Percentiles rank a stretch among this genome's conserved stretches.
These are phyloP conservation scores for Hylomyscus alleni DNA, from an alignment of 2,797 vertebrate genomes.

Conservation along the genomic window DNA sequence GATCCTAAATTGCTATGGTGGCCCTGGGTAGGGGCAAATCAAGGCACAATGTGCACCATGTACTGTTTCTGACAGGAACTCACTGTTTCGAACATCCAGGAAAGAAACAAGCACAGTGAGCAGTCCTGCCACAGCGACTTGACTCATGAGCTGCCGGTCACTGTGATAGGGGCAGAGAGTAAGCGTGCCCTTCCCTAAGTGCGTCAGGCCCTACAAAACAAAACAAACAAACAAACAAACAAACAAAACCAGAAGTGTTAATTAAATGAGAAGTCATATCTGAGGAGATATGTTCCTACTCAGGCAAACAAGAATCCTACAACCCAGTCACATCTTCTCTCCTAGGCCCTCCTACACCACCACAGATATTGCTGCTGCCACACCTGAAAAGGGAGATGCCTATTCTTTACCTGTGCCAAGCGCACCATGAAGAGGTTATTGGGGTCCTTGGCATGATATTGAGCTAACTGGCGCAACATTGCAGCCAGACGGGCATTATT, in stretches of 20 bases:
- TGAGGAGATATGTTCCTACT: not conserved
- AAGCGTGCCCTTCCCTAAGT: slow-evolving; percentile 98
- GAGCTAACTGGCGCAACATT: slow-evolving; percentile 97
- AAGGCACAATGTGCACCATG: not conserved
- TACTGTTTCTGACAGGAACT: slow-evolving; percentile 84
- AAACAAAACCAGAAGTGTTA: slow-evolving; percentile 25
- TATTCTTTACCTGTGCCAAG: slow-evolving; percentile 94
- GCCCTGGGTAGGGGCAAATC: not conserved
- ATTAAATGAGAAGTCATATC: accelerated
- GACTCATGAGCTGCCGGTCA: slow-evolving; percentile 99
- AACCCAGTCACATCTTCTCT: not conserved
- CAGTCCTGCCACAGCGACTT: slow-evolving; percentile 97
- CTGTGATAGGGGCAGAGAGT: slow-evolving; percentile 99
- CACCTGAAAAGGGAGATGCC: not conserved
- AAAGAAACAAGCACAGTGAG: slow-evolving; percentile 98
- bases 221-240: not conserved
- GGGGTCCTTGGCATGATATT: slow-evolving; percentile 99
- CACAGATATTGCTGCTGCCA: not conserved
- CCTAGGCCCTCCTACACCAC: not conserved
- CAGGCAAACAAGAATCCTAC: not conserved
- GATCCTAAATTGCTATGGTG: not conserved
- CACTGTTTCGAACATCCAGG: slow-evolving; percentile 99
- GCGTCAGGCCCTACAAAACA: slow-evolving; percentile 95
- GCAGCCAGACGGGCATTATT: slow-evolving; percentile 98
- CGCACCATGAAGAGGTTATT: slow-evolving; percentile 99